A percentile compares a stretch with the other conserved stretches of the same genome.
These are phyloP conservation scores for Rhipidura dahli DNA, from an alignment of 2,113 vertebrate genomes.

Conservation along the genomic window DNA sequence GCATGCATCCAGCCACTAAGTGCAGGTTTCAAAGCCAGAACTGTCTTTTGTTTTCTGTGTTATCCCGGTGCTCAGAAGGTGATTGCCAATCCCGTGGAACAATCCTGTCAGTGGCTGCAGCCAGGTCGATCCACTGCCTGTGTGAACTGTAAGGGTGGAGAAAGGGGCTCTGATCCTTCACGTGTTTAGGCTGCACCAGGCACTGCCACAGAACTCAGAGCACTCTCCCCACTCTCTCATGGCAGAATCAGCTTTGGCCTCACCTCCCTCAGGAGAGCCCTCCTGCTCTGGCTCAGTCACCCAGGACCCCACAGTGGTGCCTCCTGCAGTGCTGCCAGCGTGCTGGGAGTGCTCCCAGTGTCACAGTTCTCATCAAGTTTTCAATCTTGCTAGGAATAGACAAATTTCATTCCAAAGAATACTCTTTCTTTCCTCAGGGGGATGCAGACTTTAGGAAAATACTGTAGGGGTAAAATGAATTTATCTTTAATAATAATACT, in stretches of 20 bases:
- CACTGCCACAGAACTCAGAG: background rate
- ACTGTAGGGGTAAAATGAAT: background rate
- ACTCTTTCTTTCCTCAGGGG: background rate
- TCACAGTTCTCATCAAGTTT: accelerated
- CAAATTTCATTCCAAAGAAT: background rate
- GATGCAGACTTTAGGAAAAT: background rate
- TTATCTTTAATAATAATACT: background rate
- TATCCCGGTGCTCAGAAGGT: background rate
- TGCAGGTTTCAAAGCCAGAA: background rate
- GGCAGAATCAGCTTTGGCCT: background rate
- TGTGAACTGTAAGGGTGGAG: background rate
- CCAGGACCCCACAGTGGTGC: background rate
- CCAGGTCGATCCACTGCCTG: accelerated
- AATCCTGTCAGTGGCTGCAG: accelerated
- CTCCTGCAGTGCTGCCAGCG: accelerated
- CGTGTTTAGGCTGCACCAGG: background rate
- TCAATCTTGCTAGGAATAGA: background rate
- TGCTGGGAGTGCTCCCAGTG: accelerated
- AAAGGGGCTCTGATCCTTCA: background rate
- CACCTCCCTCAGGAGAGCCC: background rate
- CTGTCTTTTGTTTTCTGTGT: background rate
- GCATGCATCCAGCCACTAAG: background rate
- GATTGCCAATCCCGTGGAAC: accelerated
- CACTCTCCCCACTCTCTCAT: accelerated
- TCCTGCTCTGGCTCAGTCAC: background rate